Base-by-base conservation (phyloP, 2,113 vertebrate species). In the Marcusenius ussheri region DNA sequence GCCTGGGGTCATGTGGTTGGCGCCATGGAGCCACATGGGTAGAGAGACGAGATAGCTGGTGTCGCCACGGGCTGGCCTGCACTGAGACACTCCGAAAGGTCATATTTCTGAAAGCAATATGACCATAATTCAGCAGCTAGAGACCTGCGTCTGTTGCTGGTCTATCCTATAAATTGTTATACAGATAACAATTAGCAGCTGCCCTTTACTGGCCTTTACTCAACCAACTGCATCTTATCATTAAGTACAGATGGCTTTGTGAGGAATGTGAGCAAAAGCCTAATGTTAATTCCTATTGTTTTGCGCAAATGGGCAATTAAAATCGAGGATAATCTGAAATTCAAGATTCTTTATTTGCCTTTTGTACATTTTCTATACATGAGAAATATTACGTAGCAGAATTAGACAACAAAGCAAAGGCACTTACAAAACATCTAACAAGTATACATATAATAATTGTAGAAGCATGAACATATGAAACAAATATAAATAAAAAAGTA, bases 61-160 rank as follows among this genome's bases (percentile, higher is more conserved):
- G 77, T 91, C 89, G 83, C 92, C 89, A 91, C 90, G 89, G 90
- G 91, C 89, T 90, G 90, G 89, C 86, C 86, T 56, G 91, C 51
- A 91, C 90, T 88, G 93, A 92, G 90, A 91, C 90, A 77, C 89
- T 90, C 74, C 90, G 90, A 91, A 92, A 92, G 93, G 92, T 93
- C 91, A 92, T 51, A 46, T 84, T 84, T 47, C 62, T 88, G 90
- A 92, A 92, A 91, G 89, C 89, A 85, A 93, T 93, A 92, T 83
- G 53, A 47, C 56, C 91, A 91, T 92, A 91, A 93, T 62, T 93
- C 91, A 93, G 77, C 35, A 39, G 31, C 74, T 80, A 42, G 74
- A 42, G 31, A 17, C 74, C 74, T 42, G 4, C 35, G 15, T 42
- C 13, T 0, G 6, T 5, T 35, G 31, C 35, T 80, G 15, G 15